Evolutionary conservation across 1,140 invertebrate species (phyloP).

Genomic region (Hypsibius dujardini): DNA sequence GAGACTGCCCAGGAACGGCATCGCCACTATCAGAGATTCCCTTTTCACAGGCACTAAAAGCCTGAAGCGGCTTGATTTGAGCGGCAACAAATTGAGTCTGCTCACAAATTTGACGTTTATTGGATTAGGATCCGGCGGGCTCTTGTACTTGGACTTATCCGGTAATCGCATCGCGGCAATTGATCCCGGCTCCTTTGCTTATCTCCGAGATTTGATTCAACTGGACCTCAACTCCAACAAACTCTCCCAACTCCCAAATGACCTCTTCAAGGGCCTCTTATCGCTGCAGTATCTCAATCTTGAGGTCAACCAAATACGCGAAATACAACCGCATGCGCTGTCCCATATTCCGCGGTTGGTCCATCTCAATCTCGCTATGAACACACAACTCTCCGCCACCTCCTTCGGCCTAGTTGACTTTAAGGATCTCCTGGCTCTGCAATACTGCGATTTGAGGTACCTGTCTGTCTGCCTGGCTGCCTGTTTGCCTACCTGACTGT

Average conservation of each 20-base stretch:
- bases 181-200: slow-evolving; percentile 5
- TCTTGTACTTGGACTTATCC: background rate
- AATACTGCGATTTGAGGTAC: background rate
- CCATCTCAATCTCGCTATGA: slow-evolving; percentile 4
- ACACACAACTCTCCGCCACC: background rate
- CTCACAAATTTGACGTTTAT: slow-evolving; percentile 15
- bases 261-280: slow-evolving; percentile 4
- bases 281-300: slow-evolving; percentile 13
- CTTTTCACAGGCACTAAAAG: background rate
- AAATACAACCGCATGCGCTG: background rate
- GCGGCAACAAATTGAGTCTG: background rate
- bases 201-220: background rate
- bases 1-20: background rate
- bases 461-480: too few species aligned
- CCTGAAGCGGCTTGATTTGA: background rate
- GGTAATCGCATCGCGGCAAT: background rate
- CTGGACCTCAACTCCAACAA: background rate
- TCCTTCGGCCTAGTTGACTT: background rate
- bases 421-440: background rate
- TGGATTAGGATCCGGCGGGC: background rate
- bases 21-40: background rate
- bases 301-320: background rate
- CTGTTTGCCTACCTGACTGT: too few species aligned
- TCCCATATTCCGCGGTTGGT: background rate
- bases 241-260: background rate